Percentiles rank a stretch among this genome's conserved stretches.
Evolutionary conservation across 2,797 vertebrate species (phyloP).

Genomic region (Melanotaenia parkinsoni): DNA sequence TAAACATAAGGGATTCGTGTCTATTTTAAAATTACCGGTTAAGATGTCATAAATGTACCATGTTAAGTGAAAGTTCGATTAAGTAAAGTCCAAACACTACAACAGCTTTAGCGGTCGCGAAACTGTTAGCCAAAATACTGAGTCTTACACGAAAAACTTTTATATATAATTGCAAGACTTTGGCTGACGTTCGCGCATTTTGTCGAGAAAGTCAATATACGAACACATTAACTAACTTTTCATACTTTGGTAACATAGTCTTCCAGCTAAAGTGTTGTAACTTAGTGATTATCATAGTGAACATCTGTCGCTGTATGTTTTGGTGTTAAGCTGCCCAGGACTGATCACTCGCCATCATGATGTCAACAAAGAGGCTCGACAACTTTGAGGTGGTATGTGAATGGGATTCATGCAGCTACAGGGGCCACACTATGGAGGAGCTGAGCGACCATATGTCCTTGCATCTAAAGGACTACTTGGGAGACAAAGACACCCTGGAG

Average conservation of each 20-base stretch:
- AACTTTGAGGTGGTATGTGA: constrained; percentile 75
- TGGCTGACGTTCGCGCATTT: background rate
- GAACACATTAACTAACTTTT: too few relatives aligned
- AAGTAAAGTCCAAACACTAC: background rate
- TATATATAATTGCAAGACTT: background rate
- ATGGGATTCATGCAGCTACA: constrained; percentile 79
- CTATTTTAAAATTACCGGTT: background rate
- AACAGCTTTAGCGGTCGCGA: constrained; percentile 13
- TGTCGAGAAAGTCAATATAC: background rate
- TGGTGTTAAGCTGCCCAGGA: background rate
- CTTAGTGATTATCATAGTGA: background rate
- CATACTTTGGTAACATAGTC: too few relatives aligned
- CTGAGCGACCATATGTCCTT: constrained; percentile 79
- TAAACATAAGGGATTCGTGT: background rate
- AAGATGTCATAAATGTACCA: background rate
- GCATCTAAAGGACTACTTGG: constrained; percentile 77
- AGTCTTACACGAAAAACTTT: background rate
- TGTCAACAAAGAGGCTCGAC: constrained; percentile 76
- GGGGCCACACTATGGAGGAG: constrained; percentile 75
- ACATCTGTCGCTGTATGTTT: background rate
- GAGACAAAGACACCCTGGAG: constrained; percentile 83
- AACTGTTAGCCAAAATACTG: constrained; percentile 1
- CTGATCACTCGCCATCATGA: constrained; percentile 33
- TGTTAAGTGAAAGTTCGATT: background rate
- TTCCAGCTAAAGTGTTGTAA: too few relatives aligned